Conservation (phyloP, 1,140 invertebrate genomes). For the Drosophila arizonae region DNA sequence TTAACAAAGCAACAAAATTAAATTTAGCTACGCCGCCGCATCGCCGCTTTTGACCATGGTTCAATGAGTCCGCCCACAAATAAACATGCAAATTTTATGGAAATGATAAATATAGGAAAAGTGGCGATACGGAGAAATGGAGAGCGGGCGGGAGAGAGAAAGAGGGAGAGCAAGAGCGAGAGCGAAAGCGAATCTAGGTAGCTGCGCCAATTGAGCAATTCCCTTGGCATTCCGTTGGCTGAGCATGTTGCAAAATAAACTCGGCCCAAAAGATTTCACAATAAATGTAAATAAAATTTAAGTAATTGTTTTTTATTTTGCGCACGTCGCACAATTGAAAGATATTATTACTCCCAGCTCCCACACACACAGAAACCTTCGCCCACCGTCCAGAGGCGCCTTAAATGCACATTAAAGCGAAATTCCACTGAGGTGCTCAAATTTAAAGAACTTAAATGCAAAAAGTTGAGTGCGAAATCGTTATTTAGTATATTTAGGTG, state of each 20-base stretch:
- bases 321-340: slow-evolving; percentile 8
- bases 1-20: slow-evolving; percentile 78
- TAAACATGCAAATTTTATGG: slow-evolving; percentile 74
- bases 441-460: not conserved
- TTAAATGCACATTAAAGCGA: not conserved
- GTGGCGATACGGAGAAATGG: not conserved
- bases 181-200: not conserved
- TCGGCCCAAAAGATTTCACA: slow-evolving; percentile 2
- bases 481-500: too few species aligned
- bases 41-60: slow-evolving; percentile 25
- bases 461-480: too few species aligned
- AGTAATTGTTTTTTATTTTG: slow-evolving; percentile 31
- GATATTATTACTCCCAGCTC: slow-evolving; percentile 5
- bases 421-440: not conserved
- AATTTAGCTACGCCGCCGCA: slow-evolving; percentile 60
- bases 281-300: slow-evolving; percentile 25
- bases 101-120: slow-evolving; percentile 52
- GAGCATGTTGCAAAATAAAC: not conserved
- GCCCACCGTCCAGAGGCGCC: not conserved
- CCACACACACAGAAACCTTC: not conserved
- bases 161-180: not conserved
- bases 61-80: slow-evolving; percentile 53
- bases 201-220: slow-evolving; percentile 1
- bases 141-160: not conserved
- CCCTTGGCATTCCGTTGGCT: not conserved